Percentiles rank a stretch among this genome's conserved stretches.
Evolutionary conservation across 2,797 vertebrate species (phyloP).

Genomic region (Acipenser transmontanus): DNA sequence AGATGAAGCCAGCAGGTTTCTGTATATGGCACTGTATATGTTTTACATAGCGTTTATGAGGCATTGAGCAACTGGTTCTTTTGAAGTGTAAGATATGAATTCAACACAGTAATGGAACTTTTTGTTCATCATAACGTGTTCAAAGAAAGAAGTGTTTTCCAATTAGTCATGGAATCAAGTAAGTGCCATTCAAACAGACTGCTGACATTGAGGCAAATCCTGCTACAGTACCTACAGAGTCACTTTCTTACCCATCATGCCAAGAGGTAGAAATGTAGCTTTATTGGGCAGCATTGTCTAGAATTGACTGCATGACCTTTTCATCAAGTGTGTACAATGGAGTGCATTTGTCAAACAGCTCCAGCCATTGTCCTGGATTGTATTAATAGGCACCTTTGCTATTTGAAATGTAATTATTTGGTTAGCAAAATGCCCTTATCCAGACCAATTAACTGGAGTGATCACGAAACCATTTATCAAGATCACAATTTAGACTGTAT

Average conservation of each 20-base stretch:
- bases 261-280: neutral
- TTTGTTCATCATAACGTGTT: slow-evolving; percentile 27
- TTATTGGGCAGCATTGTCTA: neutral
- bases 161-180: slow-evolving; percentile 28
- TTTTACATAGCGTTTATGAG: no score
- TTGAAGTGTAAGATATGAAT: slow-evolving; percentile 22
- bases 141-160: slow-evolving; percentile 34
- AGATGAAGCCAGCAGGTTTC: no score
- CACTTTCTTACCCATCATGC: neutral
- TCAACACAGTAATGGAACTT: slow-evolving; percentile 57
- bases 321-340: neutral
- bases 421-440: neutral
- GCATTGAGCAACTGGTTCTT: neutral
- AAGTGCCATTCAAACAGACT: neutral
- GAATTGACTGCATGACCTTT: neutral
- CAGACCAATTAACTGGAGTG: slow-evolving; percentile 1
- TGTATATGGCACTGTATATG: no score
- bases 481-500: no score
- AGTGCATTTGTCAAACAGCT: neutral
- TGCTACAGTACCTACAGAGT: neutral
- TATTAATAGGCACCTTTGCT: neutral
- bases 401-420: no score
- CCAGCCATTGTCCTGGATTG: neutral
- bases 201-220: neutral
- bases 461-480: no score